Conservation (phyloP, 2,888 invertebrate species). For the Ormyrus pomaceus region DNA sequence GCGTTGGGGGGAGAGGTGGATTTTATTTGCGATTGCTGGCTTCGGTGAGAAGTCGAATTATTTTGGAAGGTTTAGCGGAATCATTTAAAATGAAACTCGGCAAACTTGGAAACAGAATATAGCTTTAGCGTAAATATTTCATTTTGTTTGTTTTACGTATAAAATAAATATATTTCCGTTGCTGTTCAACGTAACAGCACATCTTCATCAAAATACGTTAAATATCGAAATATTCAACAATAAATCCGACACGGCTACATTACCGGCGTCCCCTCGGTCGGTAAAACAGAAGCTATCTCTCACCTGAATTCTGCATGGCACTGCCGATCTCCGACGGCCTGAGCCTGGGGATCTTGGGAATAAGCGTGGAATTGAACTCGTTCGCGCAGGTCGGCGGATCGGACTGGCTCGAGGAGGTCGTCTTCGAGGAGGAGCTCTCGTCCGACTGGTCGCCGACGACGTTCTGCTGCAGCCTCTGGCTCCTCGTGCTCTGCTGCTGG, state of each 20-base stretch:
- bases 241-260: neutral
- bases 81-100: too few relatives aligned
- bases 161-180: too few relatives aligned
- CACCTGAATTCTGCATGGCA: slow-evolving; percentile 74
- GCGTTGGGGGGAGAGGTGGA: neutral
- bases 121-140: too few relatives aligned
- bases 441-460: slow-evolving; percentile 49
- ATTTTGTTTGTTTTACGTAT: too few relatives aligned
- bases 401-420: slow-evolving; percentile 55
- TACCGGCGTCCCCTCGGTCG: slow-evolving; percentile 9
- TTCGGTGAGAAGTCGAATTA: too few relatives aligned
- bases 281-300: slow-evolving; percentile 46
- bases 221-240: too few relatives aligned
- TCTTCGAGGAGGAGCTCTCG: slow-evolving; percentile 56
- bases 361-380: slow-evolving; percentile 73
- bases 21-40: too few relatives aligned
- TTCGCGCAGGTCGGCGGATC: slow-evolving; percentile 51
- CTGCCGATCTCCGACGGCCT: slow-evolving; percentile 80
- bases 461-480: slow-evolving; percentile 61
- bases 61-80: too few relatives aligned
- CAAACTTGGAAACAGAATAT: too few relatives aligned
- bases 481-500: slow-evolving; percentile 61
- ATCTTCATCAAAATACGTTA: too few relatives aligned
- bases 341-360: slow-evolving; percentile 81
- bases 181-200: too few relatives aligned